Evolutionary conservation across 2,113 vertebrate species (phyloP).

Genomic region (Carassius gibelio): DNA sequence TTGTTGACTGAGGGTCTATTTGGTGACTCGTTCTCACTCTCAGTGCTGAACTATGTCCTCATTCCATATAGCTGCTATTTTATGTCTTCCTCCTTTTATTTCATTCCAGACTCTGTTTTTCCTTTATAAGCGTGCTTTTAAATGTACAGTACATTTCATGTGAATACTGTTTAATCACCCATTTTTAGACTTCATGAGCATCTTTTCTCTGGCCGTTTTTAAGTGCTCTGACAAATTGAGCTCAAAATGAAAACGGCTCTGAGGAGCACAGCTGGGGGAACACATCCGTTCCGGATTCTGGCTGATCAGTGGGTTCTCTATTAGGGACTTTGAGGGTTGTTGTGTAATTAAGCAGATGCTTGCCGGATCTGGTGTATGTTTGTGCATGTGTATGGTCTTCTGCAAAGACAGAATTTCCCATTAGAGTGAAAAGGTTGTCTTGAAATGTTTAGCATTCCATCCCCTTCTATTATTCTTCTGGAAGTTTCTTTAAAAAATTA

Average conservation of each 20-base stretch:
- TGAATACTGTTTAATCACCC: constrained; percentile 10
- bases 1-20: constrained; percentile 51
- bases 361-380: constrained; percentile 8
- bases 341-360: constrained; percentile 28
- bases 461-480: not conserved
- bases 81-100: constrained; percentile 17
- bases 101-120: not conserved
- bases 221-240: constrained; percentile 28
- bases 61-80: constrained; percentile 10
- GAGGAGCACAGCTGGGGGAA: constrained; percentile 36
- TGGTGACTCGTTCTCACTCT: constrained; percentile 31
- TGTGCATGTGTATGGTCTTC: not conserved
- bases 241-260: constrained; percentile 34
- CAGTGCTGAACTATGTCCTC: constrained; percentile 23
- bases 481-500: not conserved
- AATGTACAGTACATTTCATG: constrained; percentile 13
- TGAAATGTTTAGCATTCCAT: not conserved
- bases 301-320: not conserved
- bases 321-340: constrained; percentile 5
- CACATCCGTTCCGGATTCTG: constrained; percentile 16
- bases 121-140: not conserved
- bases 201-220: not conserved
- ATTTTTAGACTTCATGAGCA: not conserved
- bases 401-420: constrained; percentile 29
- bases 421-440: not conserved